Base-by-base conservation (phyloP, 1,140 invertebrate species). In the Oreohelix idahoensis region DNA sequence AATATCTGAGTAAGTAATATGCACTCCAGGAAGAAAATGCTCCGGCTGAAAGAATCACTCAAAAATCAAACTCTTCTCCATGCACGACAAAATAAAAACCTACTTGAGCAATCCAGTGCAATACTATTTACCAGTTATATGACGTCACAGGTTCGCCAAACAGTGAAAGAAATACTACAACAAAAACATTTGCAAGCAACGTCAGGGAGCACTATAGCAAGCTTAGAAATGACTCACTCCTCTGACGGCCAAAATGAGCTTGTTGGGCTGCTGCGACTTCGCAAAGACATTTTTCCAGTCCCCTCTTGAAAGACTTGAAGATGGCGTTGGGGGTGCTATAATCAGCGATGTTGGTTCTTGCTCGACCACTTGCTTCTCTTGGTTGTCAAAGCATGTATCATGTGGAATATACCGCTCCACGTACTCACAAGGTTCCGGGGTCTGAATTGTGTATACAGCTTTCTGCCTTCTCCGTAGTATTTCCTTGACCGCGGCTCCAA, bases 201-300 rank as follows among this genome's bases (percentile, higher is more conserved):
- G n/a, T n/a, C n/a, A n/a, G n/a, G n/a, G n/a, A n/a, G n/a, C n/a
- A 63, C 35, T 39, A 15, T 11, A 66, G 49, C 77, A 63, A 29
- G 38, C 32, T 29, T 32, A 23, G 29, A 49, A 42, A 49, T n/a
- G 20, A 84, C 85, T 86, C 83, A 86, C 85, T 79, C 81, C 66
- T 77, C 83, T 66, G 70, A 86, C 29, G 17, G 66, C 53, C n/a
- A 84, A 13, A 38, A 86, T 79, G 63, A 81, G 26, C 53, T 86
- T 70, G 42, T 86, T 81, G 15, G 84, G 38, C 1, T 83, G 85
- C 26, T 79, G 66, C 13, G 77, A 70, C 85, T 84, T 81, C 63
- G 83, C 83, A 63, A 86, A 83, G 69, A 86, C n/a, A n/a, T 75
- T 84, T 63, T 86, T 86, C 85, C 85, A 86, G 71, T 86, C 84